These are phyloP conservation scores for Lamprologus ornatipinnis DNA, from an alignment of 2,113 vertebrate genomes.

Conservation along the genomic window DNA sequence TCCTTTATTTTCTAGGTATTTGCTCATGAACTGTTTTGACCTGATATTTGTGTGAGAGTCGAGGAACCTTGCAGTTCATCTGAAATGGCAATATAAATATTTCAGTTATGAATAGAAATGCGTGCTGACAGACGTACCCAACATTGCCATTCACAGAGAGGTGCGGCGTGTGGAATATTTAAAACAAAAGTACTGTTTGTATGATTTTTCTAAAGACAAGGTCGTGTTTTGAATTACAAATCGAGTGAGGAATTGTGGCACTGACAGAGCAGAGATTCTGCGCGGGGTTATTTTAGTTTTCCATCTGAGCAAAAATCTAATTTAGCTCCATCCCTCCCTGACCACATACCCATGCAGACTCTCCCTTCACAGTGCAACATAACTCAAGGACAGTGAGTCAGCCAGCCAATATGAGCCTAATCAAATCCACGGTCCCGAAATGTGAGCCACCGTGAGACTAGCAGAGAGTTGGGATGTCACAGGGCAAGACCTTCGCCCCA, in stretches of 20 bases:
- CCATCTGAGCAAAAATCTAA: conserved; percentile 40
- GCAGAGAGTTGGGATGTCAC: conserved; percentile 27
- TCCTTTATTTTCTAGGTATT: background rate
- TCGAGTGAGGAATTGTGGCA: background rate
- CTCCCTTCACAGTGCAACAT: background rate
- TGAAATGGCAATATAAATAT: background rate
- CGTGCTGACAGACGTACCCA: background rate
- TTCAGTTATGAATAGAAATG: background rate
- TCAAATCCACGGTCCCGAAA: conserved; percentile 38
- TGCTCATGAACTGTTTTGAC: background rate
- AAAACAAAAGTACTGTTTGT: background rate
- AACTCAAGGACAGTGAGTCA: conserved; percentile 55
- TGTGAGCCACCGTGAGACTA: conserved; percentile 23
- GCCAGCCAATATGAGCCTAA: conserved; percentile 34
- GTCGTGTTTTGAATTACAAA: background rate
- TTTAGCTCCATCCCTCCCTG: conserved; percentile 26
- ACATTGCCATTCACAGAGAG: background rate
- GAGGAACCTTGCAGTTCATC: background rate
- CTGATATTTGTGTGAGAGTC: background rate
- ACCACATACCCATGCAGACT: conserved; percentile 8
- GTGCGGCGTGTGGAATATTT: background rate
- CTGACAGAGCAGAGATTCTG: background rate
- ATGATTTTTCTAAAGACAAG: background rate
- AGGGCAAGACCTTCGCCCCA: background rate
- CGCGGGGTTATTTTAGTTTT: conserved; percentile 21